Evolutionary conservation across 2,888 invertebrate species (phyloP).

Genomic region (Oxycera nigricornis): DNA sequence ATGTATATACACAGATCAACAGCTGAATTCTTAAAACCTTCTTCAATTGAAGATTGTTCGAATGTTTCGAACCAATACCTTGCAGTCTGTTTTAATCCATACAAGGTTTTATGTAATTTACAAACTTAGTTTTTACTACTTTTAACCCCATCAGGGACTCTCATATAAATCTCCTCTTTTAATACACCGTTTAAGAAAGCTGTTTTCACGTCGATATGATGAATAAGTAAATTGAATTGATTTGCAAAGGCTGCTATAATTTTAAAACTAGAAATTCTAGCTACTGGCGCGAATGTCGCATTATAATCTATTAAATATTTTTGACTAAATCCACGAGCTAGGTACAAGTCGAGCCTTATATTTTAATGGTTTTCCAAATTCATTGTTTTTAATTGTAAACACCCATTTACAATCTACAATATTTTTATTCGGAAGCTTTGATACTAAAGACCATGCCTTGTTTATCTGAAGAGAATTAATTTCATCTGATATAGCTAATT

Average conservation of each 20-base stretch:
- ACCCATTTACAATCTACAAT: background rate
- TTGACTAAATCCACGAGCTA: slow-evolving; percentile 45
- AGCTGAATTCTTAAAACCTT: slow-evolving; percentile 43
- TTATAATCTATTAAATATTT: slow-evolving; percentile 45
- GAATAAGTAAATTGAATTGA: slow-evolving; percentile 45
- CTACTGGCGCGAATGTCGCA: slow-evolving; percentile 47
- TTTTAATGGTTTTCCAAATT: background rate
- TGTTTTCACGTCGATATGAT: slow-evolving; percentile 47
- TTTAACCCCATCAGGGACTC: slow-evolving; percentile 46
- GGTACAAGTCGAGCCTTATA: slow-evolving; percentile 47
- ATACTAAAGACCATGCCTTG: background rate
- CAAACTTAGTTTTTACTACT: slow-evolving; percentile 40
- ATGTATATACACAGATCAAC: slow-evolving; percentile 48
- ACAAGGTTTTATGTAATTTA: slow-evolving; percentile 48
- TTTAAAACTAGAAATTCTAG: slow-evolving; percentile 45
- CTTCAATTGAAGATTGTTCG: slow-evolving; percentile 43
- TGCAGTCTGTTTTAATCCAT: slow-evolving; percentile 50
- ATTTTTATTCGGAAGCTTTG: background rate
- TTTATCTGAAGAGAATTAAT: background rate
- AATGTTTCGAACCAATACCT: slow-evolving; percentile 47
- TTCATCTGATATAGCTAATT: slow-evolving; percentile 9
- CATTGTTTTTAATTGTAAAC: background rate
- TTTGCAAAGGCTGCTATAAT: slow-evolving; percentile 45
- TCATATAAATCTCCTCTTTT: slow-evolving; percentile 48
- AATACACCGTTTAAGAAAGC: slow-evolving; percentile 47